Evolutionary conservation across 2,113 vertebrate genomes (phyloP), one percentile per base, ranked within the genome.

Genomic region (Apistogramma diplotaenia): DNA sequence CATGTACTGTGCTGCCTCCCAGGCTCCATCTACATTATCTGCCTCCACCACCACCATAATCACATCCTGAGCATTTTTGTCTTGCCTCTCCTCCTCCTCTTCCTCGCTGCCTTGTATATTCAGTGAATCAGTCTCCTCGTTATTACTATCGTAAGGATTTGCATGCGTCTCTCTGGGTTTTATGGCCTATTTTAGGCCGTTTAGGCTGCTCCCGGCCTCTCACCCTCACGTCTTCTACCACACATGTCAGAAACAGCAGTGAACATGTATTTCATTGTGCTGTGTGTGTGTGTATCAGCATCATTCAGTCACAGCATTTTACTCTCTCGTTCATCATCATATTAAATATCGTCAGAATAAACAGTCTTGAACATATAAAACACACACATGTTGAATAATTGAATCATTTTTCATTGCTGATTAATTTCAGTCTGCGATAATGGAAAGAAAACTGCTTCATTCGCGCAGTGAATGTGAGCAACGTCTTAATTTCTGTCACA

Each of bases 101-200:
- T 72, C 58, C 33, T 49, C 15, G 4, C 75, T 70, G 15, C 75
- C 13, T n/a, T 18, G 27, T 83, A 74, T 81, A 82, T 57, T 88
- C 87, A 85, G 10, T 83, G 79, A 90, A 74, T 92, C 88, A 78
- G 35, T 77, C 58, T 55, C 82, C 85, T 81, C 76, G 76, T 86
- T 92, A 76, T 85, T 83, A 70, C 78, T 16, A 70, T 90, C 79
- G 79, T 78, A 13, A 51, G 76, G 55, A 40, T 75, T 85, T 76
- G 72, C 57, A 6, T 10, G 23, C n/a, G 12, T 85, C 87, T 90
- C 78, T 83, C 59, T 89, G 91, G 88, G 84, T 61, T 90, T 89
- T 86, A 81, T 88, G 77, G 75, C 87, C 85, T 82, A 82, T 89
- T 91, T 89, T 85, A 80, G 70, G 25, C 49, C 25, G n/a, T 88